Evolutionary conservation across 2,888 invertebrate species (phyloP).

Genomic region (Spisula subtruncata): DNA sequence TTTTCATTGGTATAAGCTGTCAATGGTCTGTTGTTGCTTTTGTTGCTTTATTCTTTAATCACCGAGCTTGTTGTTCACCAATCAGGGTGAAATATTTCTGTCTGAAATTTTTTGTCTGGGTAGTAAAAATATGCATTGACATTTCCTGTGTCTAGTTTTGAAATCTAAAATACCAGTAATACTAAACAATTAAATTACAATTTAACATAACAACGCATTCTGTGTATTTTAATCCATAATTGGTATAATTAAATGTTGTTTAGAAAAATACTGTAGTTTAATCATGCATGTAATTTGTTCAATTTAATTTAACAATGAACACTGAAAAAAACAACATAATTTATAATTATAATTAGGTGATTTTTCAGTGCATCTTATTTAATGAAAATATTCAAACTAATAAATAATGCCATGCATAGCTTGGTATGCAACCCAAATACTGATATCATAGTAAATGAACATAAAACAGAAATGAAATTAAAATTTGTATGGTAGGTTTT

Average conservation of each 20-base stretch:
- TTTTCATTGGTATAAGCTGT: slow-evolving; percentile 35
- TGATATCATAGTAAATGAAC: not conserved
- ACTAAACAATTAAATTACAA: not conserved
- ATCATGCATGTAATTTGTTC: not conserved
- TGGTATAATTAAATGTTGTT: not conserved
- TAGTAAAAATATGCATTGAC: not conserved
- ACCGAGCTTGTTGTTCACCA: not conserved
- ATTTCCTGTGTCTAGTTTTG: not conserved
- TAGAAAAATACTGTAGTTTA: not conserved
- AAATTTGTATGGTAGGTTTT: no score
- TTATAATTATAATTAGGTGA: not conserved
- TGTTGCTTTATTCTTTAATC: slow-evolving; percentile 16
- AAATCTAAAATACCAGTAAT: not conserved
- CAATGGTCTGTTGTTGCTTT: no score
- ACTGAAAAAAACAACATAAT: not conserved
- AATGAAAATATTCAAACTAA: no score
- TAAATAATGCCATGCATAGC: no score
- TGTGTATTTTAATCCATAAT: not conserved
- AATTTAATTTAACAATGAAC: not conserved
- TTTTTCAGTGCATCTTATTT: no score
- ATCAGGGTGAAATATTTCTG: not conserved
- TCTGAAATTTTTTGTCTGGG: slow-evolving; percentile 8
- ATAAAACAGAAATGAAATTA: no score
- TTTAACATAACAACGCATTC: no score
- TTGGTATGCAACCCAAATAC: no score